Evolutionary conservation across 2,888 invertebrate species (phyloP), one percentile per base, ranked within the genome.

Genomic region (Epinotia nisella): DNA sequence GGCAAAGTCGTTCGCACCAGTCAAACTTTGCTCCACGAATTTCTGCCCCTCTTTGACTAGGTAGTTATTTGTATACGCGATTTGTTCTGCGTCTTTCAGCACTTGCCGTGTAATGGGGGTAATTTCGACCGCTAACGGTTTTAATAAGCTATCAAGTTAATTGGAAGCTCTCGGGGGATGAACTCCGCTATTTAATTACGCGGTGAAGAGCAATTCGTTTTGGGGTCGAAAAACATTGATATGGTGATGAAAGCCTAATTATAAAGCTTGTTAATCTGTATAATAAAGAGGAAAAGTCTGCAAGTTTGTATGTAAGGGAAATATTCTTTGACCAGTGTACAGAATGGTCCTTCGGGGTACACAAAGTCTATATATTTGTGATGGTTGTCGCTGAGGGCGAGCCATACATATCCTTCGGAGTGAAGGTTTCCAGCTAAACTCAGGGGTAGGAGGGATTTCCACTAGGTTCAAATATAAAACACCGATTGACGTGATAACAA

Each of bases 81-180:
- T 49, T 67, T 13, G 45, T 56, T 35, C 39, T 15, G 55, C 24
- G 2, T n/a, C 24, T 24, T 24, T 65, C 51, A 55, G 66, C 71
- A 49, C 66, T 55, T 15, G 41, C 7, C 29, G 29, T 45, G 61
- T 56, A 68, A 68, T 68, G 60, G 60, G 55, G 49, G 59, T 55
- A 39, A 68, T 64, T 56, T 45, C 35, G 55, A 35, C 71, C 72
- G 61, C 67, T 56, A 72, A 68, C 61, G 67, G 55, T 72, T 72
- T 72, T 68, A 72, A 72, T 72, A 72, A 72, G 67, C 72, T 55
- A 72, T 72, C 67, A 68, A 58, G 35, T 56, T 72, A 72, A 72
- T 72, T 72, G 72, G 56, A 35, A 56, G 45, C 67, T 55, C 61
- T 15, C 17, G 69, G 55, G 51, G 45, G 60, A 62, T 67, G 62